phyloP scores from a whole-genome alignment of 1,140 invertebrate genomes.

The Drosophila kepulauana region DNA sequence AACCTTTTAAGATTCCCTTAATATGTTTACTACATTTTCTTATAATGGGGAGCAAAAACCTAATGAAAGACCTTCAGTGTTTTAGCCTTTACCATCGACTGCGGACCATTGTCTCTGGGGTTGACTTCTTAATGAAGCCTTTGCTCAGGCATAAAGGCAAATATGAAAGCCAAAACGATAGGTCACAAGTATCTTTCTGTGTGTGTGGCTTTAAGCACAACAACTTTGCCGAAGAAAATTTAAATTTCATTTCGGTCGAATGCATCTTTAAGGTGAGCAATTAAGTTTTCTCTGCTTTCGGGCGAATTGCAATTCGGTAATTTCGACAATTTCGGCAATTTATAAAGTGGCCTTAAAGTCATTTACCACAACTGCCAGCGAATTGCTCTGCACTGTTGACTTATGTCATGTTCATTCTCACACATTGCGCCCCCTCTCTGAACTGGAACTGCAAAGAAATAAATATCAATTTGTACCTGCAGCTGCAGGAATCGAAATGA shows the following conservation, averaged over 20 bases:
- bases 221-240: not conserved
- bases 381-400: constrained; percentile 30
- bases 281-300: constrained; percentile 15
- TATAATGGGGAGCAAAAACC: not conserved
- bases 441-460: constrained; percentile 40
- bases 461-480: constrained; percentile 73
- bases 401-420: constrained; percentile 22
- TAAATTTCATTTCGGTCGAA: constrained; percentile 7
- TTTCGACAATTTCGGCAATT: constrained; percentile 1
- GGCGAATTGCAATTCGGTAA: not conserved
- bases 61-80: not conserved
- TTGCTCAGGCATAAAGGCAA: constrained; percentile 23
- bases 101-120: constrained; percentile 4
- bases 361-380: constrained; percentile 10
- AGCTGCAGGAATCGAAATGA: constrained; percentile 36
- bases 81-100: not conserved
- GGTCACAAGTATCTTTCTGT: constrained; percentile 10
- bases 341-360: constrained; percentile 38
- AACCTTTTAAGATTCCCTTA: not conserved
- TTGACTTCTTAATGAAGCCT: constrained; percentile 50
- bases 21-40: not conserved
- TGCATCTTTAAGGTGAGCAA: constrained; percentile 26
- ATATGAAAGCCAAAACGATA: constrained; percentile 24
- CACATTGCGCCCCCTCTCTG: constrained; percentile 1
- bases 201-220: not conserved